Evolutionary conservation across 1,140 invertebrate species (phyloP), one percentile per base, ranked within the genome.

Genomic region (Drosophila ananassae): DNA sequence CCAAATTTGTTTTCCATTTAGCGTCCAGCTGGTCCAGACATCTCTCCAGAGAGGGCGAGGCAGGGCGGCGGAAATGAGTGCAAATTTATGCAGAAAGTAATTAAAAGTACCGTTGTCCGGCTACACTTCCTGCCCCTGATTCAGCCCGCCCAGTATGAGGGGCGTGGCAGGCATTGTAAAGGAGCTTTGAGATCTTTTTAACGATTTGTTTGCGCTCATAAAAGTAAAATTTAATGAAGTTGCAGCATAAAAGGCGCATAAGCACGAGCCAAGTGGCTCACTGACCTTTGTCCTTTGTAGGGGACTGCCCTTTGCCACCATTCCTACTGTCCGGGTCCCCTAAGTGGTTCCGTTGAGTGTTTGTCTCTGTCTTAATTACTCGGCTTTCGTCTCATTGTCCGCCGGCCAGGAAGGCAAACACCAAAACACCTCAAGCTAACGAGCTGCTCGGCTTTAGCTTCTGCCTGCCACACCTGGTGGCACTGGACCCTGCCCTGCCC

Each of bases 21-120:
- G 60, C 46, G 46, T 52, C 46, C 63, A 67, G 63, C 63, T 67
- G 63, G 63, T 21, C 24, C 41, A 56, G 66, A 48, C 30, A 47
- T n/a, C 63, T 47, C 32, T 24, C 25, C 25, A 1, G 25, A 7
- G 39, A 46, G 55, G 24, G 21, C 17, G 32, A 34, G 39, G 13
- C 41, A 7, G 44, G 10, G 24, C 64, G 66, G 62, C 51, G 64
- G 58, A 78, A 85, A 81, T 78, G 61, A 85, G 74, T 81, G 82
- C 64, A 85, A 85, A 85, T 85, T 85, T 85, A 85, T 85, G 82
- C 82, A 85, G 82, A 77, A 85, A 85, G 78, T 85, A 85, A 85
- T 85, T 85, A 85, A 85, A 85, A 85, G 74, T 72, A 60, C 82
- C 78, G 74, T 81, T 87, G 82, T 75, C 50, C 79, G 60, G 69